Evolutionary conservation across 2,797 vertebrate species (phyloP), one percentile per base, ranked within the genome.

Genomic region (Labeo calbasu): DNA sequence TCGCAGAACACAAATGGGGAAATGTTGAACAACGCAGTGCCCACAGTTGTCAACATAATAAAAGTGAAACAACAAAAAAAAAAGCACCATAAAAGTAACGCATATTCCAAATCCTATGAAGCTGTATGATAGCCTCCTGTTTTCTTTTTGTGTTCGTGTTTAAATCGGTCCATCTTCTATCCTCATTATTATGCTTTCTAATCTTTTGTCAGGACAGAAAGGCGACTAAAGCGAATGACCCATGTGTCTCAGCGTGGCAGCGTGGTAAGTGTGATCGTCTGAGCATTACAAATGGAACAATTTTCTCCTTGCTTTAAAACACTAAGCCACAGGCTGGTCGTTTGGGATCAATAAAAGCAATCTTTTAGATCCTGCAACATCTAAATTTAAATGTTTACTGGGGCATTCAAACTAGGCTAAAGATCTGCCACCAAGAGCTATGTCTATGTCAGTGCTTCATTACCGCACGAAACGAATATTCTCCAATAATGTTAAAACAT

Each of bases 281-380:
- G 43, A 84, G 55, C 57, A 43, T 77, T 85, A 87, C 85, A 86
- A 89, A 85, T 86, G 84, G 14, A 79, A 77, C 68, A 25, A 72
- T 87, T 87, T 86, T 72, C 82, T 36, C 57, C 79, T 77, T 66
- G 36, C 70, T 81, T 80, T 84, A 81, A 86, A 85, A 61, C 50
- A 61, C 71, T 23, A 25, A 65, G 80, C 71, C 82, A 81, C 40
- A 23, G 72, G 81, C 77, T 23, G 36, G 63, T 53, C 43, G 61
- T 84, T 68, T 40, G 6, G 21, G 81, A 89, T 89, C 88, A 85
- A 89, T 89, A 88, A 87, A 87, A 90, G 80, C 83, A 86, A 89
- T 88, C 84, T 88, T 84, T 87, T 87, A 87, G 88, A 85, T 81
- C 77, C 48, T 46, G 21, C 83, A 75, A 87, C 71, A 73, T 86